phyloP scores from a whole-genome alignment of 2,113 vertebrate genomes.

The Capreolus pygargus region DNA sequence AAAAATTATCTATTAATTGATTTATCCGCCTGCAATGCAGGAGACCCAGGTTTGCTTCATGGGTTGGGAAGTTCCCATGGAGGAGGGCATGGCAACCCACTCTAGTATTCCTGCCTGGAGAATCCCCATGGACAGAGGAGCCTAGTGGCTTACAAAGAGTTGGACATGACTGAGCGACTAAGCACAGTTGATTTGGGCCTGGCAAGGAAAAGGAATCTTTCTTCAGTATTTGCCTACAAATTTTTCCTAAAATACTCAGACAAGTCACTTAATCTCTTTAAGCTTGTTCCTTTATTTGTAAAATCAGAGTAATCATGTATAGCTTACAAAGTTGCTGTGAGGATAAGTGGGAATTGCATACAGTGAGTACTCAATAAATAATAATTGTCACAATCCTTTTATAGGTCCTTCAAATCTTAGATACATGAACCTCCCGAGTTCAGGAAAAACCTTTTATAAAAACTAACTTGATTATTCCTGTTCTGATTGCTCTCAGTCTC shows the following conservation, averaged over 20 bases:
- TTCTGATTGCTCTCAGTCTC: neutral
- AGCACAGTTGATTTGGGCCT: neutral
- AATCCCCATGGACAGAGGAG: neutral
- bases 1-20: neutral
- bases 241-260: neutral
- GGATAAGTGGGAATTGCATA: neutral
- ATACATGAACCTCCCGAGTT: neutral
- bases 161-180: neutral
- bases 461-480: constrained; percentile 14
- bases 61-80: neutral
- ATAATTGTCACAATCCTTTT: neutral
- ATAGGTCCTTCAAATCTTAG: neutral
- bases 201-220: neutral
- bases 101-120: neutral
- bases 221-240: neutral
- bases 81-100: neutral
- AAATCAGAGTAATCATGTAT: neutral
- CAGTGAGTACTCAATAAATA: neutral
- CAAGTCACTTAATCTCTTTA: neutral
- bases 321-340: neutral
- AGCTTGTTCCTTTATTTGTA: neutral
- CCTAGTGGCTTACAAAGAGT: neutral
- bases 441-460: neutral
- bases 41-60: neutral
- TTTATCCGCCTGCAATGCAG: neutral